Conservation (phyloP, 2,113 vertebrate genomes). For the Eptesicus fuscus region DNA sequence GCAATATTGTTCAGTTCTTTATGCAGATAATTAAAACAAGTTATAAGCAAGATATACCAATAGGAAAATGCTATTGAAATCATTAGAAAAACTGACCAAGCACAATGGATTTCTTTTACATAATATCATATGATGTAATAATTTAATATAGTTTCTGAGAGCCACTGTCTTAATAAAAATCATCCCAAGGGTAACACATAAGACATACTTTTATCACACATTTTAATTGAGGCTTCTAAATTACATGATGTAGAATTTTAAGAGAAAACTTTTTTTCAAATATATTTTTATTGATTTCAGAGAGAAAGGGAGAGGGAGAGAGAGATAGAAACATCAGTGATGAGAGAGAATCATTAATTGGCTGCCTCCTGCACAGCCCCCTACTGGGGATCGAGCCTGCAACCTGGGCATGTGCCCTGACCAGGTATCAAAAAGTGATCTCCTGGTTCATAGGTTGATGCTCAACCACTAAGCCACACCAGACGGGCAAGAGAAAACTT, state of each 20-base stretch:
- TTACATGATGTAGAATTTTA: constrained; percentile 79
- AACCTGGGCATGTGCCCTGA: no score
- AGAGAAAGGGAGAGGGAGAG: no score
- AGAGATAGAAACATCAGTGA: no score
- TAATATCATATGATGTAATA: constrained; percentile 80
- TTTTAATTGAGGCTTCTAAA: constrained; percentile 75
- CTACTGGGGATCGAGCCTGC: no score
- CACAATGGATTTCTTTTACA: constrained; percentile 77
- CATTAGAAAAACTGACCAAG: constrained; percentile 80
- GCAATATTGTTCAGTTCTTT: constrained; percentile 81
- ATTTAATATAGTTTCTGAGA: constrained; percentile 77
- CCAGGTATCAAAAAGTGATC: no score
- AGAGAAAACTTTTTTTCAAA: constrained; percentile 32
- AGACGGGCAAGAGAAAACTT: constrained; percentile 35
- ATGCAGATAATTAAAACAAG: constrained; percentile 81
- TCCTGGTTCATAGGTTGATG: no score
- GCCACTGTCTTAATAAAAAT: constrained; percentile 73
- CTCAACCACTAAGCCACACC: no score
- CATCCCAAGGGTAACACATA: constrained; percentile 62
- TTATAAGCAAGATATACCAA: constrained; percentile 79
- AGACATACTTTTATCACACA: constrained; percentile 73
- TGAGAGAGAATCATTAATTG: no score
- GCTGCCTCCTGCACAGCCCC: no score
- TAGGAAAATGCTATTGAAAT: constrained; percentile 84
- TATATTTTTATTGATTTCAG: no score